Conservation (phyloP, 2,113 vertebrate genomes). For the Osmerus eperlanus region DNA sequence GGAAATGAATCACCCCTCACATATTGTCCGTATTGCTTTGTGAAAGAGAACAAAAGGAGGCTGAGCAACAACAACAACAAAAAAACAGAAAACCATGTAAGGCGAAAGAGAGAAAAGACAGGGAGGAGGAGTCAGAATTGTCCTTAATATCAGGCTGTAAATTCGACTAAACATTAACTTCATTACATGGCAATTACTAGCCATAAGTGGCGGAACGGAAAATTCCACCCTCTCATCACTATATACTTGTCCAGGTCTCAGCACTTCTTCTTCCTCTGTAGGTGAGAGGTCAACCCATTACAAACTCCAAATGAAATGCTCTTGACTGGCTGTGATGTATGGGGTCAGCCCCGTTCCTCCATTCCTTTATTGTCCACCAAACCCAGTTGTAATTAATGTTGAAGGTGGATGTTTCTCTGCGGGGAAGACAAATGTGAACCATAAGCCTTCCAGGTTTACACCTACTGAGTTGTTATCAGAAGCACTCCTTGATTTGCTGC, state of each 20-base stretch:
- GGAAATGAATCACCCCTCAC: conserved; percentile 80
- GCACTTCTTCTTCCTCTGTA: conserved; percentile 54
- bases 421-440: conserved; percentile 5
- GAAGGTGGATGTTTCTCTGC: not conserved
- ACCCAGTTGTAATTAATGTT: conserved; percentile 51
- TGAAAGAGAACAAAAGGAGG: conserved; percentile 64
- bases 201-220: conserved; percentile 68
- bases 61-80: conserved; percentile 44
- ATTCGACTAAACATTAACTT: conserved; percentile 86
- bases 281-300: conserved; percentile 66
- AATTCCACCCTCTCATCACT: conserved; percentile 72
- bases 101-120: conserved; percentile 8
- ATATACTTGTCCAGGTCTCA: conserved; percentile 57
- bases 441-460: not conserved
- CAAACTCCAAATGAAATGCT: conserved; percentile 43
- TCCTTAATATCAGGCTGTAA: conserved; percentile 78
- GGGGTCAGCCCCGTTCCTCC: conserved; percentile 29
- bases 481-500: too few species aligned
- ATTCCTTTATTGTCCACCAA: conserved; percentile 36
- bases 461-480: not conserved
- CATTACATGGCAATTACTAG: conserved; percentile 78
- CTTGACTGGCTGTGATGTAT: conserved; percentile 49
- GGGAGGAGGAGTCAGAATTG: conserved; percentile 51
- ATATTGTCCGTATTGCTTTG: conserved; percentile 77
- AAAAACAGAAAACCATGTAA: conserved; percentile 62